Base-by-base conservation (phyloP, 2,797 vertebrate genomes). In the Centroberyx gerrardi region DNA sequence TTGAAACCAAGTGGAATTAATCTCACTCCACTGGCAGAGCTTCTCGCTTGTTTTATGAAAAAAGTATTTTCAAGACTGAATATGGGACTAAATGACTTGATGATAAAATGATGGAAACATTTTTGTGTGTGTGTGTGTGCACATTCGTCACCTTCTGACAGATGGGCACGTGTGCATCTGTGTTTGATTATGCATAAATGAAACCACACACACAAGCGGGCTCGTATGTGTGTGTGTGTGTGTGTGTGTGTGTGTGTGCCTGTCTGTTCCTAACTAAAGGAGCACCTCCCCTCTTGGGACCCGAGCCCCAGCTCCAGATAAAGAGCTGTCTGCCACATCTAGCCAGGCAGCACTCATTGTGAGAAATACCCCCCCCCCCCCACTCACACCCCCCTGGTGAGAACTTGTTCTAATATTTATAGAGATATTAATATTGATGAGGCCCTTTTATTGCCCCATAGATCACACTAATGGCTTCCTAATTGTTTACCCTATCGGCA, bases 401-500 rank as follows among this genome's bases (percentile, higher is more conserved):
- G 76, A 88, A 82, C 49, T 46, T 10, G 0, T 63, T 90, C 49
- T 78, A 87, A 88, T 85, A 91, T 91, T 90, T 81, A 91, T 83
- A 75, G 63, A 76, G 53, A 61, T 71, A 85, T 92, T 87, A 90
- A 92, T 91, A 90, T 91, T 90, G 54, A 93, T 90, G 81, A 85
- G 67, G 12, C 71, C 44, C 48, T 78, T 87, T 89, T 83, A 90
- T 72, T 80, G 83, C 68, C 40, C 65, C 46, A 72, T 66, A 28
- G 77, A 87, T 90, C 83, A 78, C 17, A 69, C 14, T 56, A 76
- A 80, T 76, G 71, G 67, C 75, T 87, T 44, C 56, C 54, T 72
- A 84, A 86, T 65, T 72, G 74, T 90, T 90, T 82, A 85, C 60
- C 78, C 63, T 36, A 67, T 80, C 38, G 18, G 58, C 76, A 54